Evolutionary conservation across 2,888 invertebrate genomes (phyloP).

Genomic region (Salpingus planirostris): DNA sequence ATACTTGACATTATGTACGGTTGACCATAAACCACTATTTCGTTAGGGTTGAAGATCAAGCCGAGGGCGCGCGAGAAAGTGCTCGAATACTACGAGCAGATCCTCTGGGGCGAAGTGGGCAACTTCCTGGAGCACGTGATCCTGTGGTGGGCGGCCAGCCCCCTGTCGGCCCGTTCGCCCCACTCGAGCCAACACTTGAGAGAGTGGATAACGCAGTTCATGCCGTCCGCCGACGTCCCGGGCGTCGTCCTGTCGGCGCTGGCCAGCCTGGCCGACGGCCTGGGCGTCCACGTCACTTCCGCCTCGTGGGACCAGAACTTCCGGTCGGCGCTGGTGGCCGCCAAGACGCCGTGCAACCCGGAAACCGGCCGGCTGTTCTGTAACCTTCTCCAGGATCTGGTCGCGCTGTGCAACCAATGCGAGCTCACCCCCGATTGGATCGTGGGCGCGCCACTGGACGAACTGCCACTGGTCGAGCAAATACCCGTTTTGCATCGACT

Average conservation of each 20-base stretch:
- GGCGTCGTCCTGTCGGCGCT: slow-evolving; percentile 61
- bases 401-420: slow-evolving; percentile 64
- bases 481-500: slow-evolving; percentile 68
- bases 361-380: slow-evolving; percentile 46
- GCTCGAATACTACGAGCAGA: slow-evolving; percentile 61
- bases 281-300: slow-evolving; percentile 69
- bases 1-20: no score
- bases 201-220: slow-evolving; percentile 55
- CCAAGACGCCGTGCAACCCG: slow-evolving; percentile 34
- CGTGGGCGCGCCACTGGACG: slow-evolving; percentile 62
- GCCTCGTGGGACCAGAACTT: slow-evolving; percentile 72
- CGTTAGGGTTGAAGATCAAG: slow-evolving; percentile 46
- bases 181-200: slow-evolving; percentile 56
- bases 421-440: slow-evolving; percentile 65
- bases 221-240: slow-evolving; percentile 49
- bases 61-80: slow-evolving; percentile 54
- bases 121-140: slow-evolving; percentile 72
- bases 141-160: slow-evolving; percentile 74
- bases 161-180: slow-evolving; percentile 57
- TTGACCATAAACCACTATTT: slow-evolving; percentile 46
- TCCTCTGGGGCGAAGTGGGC: slow-evolving; percentile 74
- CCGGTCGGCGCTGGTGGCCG: slow-evolving; percentile 45
- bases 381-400: slow-evolving; percentile 59
- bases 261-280: slow-evolving; percentile 65
- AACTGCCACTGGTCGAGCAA: slow-evolving; percentile 72